Conservation (phyloP, 1,140 invertebrate genomes). For the Ephestia elutella region DNA sequence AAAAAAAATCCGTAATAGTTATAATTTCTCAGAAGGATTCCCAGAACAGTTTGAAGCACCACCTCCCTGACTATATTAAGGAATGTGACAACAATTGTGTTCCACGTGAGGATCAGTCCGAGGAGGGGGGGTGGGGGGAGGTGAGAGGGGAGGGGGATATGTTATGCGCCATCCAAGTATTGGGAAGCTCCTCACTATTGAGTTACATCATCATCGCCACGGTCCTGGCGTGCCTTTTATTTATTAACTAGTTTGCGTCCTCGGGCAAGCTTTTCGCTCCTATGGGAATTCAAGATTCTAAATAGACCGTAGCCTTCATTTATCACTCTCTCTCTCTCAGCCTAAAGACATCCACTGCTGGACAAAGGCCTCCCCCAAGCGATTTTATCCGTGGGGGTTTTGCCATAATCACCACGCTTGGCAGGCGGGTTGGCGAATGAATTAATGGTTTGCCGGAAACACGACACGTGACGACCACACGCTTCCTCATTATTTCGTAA, state of each 20-base stretch:
- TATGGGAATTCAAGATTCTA: no score
- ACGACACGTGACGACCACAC: no score
- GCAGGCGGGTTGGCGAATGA: no score
- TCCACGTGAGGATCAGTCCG: conserved; percentile 11
- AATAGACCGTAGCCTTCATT: no score
- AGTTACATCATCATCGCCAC: neutral
- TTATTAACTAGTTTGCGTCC: neutral
- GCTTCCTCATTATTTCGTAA: no score
- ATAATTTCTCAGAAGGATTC: neutral
- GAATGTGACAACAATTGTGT: conserved; percentile 43
- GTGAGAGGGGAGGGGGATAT: neutral
- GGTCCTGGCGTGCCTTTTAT: neutral
- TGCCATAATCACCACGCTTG: no score
- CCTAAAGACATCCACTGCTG: no score
- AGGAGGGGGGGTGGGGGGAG: neutral
- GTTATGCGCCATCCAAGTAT: conserved; percentile 6
- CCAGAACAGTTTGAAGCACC: conserved; percentile 22
- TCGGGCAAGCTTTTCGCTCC: no score
- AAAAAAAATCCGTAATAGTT: neutral
- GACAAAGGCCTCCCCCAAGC: no score
- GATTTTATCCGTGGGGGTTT: no score
- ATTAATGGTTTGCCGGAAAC: conserved; percentile 27
- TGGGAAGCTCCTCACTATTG: neutral
- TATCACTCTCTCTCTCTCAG: no score
- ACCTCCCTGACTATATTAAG: conserved; percentile 21